Base-by-base conservation (phyloP, 1,140 invertebrate species). In the Leguminivora glycinivorella region DNA sequence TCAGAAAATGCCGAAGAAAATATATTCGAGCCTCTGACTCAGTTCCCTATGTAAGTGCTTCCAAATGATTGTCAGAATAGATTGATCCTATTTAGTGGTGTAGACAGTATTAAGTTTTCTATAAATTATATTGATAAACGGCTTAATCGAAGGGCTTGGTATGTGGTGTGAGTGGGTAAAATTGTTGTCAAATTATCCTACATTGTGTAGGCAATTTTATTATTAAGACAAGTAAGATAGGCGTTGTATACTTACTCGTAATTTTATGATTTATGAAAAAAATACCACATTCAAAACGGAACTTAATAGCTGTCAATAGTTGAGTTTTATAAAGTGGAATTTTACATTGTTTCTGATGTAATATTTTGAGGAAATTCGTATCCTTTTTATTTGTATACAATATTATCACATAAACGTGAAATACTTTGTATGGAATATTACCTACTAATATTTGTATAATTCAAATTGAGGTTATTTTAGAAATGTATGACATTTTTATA, bases 41-140 rank as follows among this genome's bases (percentile, higher is more conserved):
- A 52, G 47, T 52, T 52, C 58, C 17, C 58, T 29, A 17, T 63
- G n/a, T 63, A 2, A 29, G 58, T 63, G 58, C 58, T 63, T 63
- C 58, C 58, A 63, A 17, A 26, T 5, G 19, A 52, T 22, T 26
- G 22, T 9, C 56, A 34, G n/a, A 34, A 63, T 34, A 63, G 26
- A 29, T 63, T n/a, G n/a, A 29, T 31, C n/a, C 17, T 29, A 31
- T 17, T 63, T 63, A 63, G 26, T 34, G 58, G 58, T 29, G 58
- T 63, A 63, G 58, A 63, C 58, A 63, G 58, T 63, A 63, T 63
- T 63, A 63, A 31, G 58, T 63, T 63, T 63, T 17, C 7, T 17
- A 29, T 29, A 63, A 63, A 63, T 63, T 34, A 34, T 63, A 34
- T 63, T 17, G 22, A 19, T 52, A 52, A 52, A 52, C 19, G 47